Conservation (phyloP, 2,888 invertebrate species). For the Xanthorhoe spadicearia region DNA sequence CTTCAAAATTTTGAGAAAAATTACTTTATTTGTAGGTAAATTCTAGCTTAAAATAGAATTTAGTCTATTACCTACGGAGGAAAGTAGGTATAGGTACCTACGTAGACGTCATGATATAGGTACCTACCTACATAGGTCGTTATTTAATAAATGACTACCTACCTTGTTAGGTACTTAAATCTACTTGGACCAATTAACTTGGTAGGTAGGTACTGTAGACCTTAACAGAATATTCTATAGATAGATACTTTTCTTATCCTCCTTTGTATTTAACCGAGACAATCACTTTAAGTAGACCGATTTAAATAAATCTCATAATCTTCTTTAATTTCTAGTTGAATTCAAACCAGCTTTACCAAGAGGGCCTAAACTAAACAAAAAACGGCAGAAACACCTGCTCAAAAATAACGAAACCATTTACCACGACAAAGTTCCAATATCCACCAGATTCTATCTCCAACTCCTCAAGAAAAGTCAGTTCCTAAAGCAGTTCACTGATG, state of each 20-base stretch:
- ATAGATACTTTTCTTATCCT: too few relatives aligned
- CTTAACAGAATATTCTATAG: too few relatives aligned
- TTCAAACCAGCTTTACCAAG: constrained; percentile 50
- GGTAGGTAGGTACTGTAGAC: too few relatives aligned
- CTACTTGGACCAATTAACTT: neutral
- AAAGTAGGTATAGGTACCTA: neutral
- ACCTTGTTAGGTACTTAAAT: neutral
- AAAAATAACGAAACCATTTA: constrained; percentile 73
- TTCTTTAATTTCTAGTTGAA: constrained; percentile 54
- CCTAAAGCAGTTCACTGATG: constrained; percentile 63
- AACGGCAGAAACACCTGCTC: constrained; percentile 67
- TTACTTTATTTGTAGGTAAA: neutral
- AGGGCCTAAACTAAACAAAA: constrained; percentile 55
- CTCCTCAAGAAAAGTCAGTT: constrained; percentile 75
- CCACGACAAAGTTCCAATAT: constrained; percentile 77
- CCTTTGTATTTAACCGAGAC: too few relatives aligned
- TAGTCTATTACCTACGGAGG: neutral
- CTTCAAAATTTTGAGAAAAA: too few relatives aligned
- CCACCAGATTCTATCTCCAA: constrained; percentile 76
- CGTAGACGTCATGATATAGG: too few relatives aligned
- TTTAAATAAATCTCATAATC: too few relatives aligned
- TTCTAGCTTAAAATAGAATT: too few relatives aligned
- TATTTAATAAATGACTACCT: too few relatives aligned
- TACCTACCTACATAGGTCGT: neutral
- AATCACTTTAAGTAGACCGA: too few relatives aligned